phyloP scores from a whole-genome alignment of 2,113 vertebrate species.

The Prinia subflava region DNA sequence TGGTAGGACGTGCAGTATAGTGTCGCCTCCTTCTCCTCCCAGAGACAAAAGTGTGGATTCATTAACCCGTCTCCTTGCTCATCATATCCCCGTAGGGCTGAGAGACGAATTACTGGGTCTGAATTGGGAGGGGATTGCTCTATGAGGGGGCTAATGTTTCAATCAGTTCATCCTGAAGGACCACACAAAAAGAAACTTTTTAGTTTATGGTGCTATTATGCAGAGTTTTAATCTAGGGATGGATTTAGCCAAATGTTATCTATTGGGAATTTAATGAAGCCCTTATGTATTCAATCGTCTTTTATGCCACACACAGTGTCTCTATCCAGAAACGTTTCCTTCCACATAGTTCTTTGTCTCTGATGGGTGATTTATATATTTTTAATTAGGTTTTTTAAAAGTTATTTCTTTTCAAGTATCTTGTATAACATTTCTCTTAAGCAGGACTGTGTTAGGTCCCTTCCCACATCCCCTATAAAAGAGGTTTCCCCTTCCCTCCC shows the following conservation, averaged over 20 bases:
- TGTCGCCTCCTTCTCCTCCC: constrained; percentile 50
- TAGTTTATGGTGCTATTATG: constrained; percentile 69
- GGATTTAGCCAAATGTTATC: constrained; percentile 77
- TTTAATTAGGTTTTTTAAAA: constrained; percentile 21
- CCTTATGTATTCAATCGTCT: constrained; percentile 71
- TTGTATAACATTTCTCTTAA: background rate
- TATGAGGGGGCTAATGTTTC: constrained; percentile 70
- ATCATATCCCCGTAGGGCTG: constrained; percentile 55
- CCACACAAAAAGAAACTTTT: constrained; percentile 80
- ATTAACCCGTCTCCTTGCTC: constrained; percentile 73
- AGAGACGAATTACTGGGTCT: constrained; percentile 52
- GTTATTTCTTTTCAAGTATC: background rate
- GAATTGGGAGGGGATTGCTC: constrained; percentile 56
- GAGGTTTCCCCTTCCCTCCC: background rate
- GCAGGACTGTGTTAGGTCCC: background rate
- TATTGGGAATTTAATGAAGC: constrained; percentile 77
- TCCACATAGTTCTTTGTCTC: constrained; percentile 64
- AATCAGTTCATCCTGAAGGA: constrained; percentile 70
- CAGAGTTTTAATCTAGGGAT: constrained; percentile 68
- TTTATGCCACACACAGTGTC: constrained; percentile 74
- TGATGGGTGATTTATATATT: constrained; percentile 68
- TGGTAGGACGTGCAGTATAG: constrained; percentile 46
- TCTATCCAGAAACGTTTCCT: constrained; percentile 63
- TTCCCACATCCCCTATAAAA: background rate
- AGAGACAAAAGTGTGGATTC: constrained; percentile 70